Evolutionary conservation across 2,797 vertebrate genomes (phyloP).

Genomic region (Rhadinocentrus ornatus): DNA sequence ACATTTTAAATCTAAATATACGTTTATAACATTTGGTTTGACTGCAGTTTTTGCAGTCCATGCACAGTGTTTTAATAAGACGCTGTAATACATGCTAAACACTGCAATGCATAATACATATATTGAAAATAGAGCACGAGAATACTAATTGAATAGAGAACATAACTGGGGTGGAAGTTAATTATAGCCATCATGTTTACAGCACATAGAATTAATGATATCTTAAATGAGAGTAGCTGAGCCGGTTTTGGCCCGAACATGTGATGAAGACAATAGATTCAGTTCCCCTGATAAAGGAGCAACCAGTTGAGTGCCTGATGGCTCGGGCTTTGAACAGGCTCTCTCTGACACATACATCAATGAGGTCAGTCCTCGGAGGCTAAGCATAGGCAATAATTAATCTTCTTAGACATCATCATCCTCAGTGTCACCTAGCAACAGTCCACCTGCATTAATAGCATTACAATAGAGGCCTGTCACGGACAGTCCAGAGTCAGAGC

Average conservation of each 20-base stretch:
- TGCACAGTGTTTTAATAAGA: not conserved
- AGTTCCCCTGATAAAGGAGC: constrained; percentile 45
- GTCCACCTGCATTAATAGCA: constrained; percentile 49
- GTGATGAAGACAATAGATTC: constrained; percentile 30
- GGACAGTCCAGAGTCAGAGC: constrained; percentile 17
- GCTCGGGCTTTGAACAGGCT: constrained; percentile 37
- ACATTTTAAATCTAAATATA: not conserved
- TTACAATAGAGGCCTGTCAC: constrained; percentile 33
- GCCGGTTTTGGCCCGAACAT: constrained; percentile 23
- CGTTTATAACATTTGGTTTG: not conserved
- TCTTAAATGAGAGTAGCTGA: constrained; percentile 27
- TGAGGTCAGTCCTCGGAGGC: constrained; percentile 57
- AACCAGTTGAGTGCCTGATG: constrained; percentile 41
- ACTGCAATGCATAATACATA: not conserved
- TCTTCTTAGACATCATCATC: constrained; percentile 72
- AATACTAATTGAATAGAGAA: constrained; percentile 13
- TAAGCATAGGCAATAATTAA: constrained; percentile 69
- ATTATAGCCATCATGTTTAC: constrained; percentile 30
- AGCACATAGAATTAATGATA: constrained; percentile 17
- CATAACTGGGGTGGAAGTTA: constrained; percentile 19
- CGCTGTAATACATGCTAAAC: constrained; percentile 8
- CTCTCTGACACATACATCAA: constrained; percentile 64
- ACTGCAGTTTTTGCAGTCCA: not conserved
- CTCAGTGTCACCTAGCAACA: constrained; percentile 75
- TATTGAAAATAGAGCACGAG: constrained; percentile 3